Conservation (phyloP, 2,113 vertebrate species). For the Tenrec ecaudatus region DNA sequence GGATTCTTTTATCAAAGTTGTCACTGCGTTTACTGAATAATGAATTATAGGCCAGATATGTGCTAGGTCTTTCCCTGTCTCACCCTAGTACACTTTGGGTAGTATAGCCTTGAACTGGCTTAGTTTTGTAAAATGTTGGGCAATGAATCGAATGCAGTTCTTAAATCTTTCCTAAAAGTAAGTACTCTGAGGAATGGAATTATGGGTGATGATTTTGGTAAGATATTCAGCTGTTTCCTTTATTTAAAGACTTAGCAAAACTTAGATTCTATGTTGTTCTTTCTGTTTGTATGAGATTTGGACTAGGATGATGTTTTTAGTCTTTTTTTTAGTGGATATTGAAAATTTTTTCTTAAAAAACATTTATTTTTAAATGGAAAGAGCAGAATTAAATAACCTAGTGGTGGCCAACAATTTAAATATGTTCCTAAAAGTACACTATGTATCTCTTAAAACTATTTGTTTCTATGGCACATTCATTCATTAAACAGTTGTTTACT, state of each 20-base stretch:
- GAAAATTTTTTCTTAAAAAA: background rate
- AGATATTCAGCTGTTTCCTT: background rate
- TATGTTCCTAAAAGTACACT: background rate
- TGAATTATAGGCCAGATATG: background rate
- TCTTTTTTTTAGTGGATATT: background rate
- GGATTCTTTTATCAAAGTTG: background rate
- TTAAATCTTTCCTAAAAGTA: no score
- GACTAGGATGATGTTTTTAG: background rate
- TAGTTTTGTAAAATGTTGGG: background rate
- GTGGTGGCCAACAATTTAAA: background rate
- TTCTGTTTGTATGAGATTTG: slow-evolving; percentile 12
- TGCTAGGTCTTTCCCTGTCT: background rate
- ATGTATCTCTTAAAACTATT: background rate
- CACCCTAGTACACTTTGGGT: background rate
- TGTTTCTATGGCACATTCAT: background rate
- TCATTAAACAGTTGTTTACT: background rate
- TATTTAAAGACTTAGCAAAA: background rate
- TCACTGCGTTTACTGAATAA: background rate
- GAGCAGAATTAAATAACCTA: background rate
- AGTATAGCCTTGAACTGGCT: background rate
- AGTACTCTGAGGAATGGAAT: no score
- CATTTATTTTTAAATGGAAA: background rate
- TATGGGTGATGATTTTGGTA: background rate
- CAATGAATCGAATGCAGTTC: no score
- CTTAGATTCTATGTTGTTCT: background rate